Evolutionary conservation across 1,140 invertebrate species (phyloP), one percentile per base, ranked within the genome.

Genomic region (Drosophila nigrodunni): DNA sequence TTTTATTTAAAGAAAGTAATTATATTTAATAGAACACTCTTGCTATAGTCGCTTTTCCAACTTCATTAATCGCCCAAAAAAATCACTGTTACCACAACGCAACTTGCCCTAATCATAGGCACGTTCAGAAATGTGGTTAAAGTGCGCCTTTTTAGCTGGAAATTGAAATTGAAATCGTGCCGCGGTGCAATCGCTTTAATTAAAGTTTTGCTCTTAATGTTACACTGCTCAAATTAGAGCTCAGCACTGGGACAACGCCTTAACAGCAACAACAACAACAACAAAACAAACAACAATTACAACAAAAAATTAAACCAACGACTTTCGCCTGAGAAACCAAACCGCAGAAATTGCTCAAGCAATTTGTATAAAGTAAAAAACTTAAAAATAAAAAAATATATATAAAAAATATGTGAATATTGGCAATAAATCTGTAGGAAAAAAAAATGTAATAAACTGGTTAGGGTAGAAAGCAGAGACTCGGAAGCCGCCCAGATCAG

Each of bases 391-490:
- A 61, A 44, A 44, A 66, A 39, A 41, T 30, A 30, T 7, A 15
- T 60, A 18, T 37, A 30, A 15, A n/a, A 57, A 59, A 68, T 39
- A 72, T 58, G 25, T 87, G 82, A 87, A 78, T 86, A 82, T 87
- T 87, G 80, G 71, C 83, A 87, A 88, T 88, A 87, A 87, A 88
- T 87, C 73, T 68, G 78, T 75, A 47, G 13, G 59, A 65, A 62
- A 46, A 30, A 30, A 30, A 30, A 30, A 30, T 30, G 6, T 30
- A 30, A 61, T 65, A 87, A 87, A 87, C 82, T 82, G 83, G 80
- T 87, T 88, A n/a, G 79, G 72, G 73, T 83, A 88, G 83, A 88
- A 87, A 87, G 83, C 83, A 68, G 58, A 67, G 62, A 70, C 58
- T 77, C 77, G 82, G 82, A 85, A 85, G 69, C 79, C 58, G 82